Evolutionary conservation across 2,113 vertebrate genomes (phyloP), one percentile per base, ranked within the genome.

Genomic region (Charina bottae): DNA sequence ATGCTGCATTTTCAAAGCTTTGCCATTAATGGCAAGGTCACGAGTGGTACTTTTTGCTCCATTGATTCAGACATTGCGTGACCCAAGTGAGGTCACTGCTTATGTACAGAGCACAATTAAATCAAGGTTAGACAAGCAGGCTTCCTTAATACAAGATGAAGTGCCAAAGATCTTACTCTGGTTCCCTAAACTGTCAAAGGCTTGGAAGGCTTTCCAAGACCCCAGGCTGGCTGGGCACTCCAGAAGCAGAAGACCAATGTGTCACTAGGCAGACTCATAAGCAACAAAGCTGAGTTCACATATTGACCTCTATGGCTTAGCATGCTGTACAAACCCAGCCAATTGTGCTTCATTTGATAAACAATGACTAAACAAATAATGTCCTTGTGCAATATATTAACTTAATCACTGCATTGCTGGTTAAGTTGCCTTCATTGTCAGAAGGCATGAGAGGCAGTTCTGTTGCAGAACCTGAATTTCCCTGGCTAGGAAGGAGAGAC

Each of bases 91-190:
- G 95, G 96, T 96, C 96, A 95, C 55, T 96, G 95, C 94, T 95
- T 97, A 96, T 96, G 94, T 93, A 94, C 60, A 95, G 93, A 94
- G 90, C 58, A 96, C 90, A 97, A 92, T 94, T 96, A 97, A 97
- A 95, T 96, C 97, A 97, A 97, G 96, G 95, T 95, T 97, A 97
- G 93, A 96, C 92, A 96, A 95, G 93, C 93, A 94, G 59, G 93
- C 90, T 94, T 96, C 93, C 94, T 92, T 94, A 93, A 64, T 84
- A 92, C 92, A 93, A 96, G 96, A 96, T 58, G 97, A 21, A 92
- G 15, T 89, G 93, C 93, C 62, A 94, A 88, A 23, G 95, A 94
- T 95, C 94, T 83, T 95, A 92, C 49, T 92, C 94, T 91, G 53
- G 92, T 78, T 90, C 64, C 54, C 8, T 90, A 93, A 88, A 90